phyloP scores from a whole-genome alignment of 2,113 vertebrate genomes.

The Urocolius indicus region DNA sequence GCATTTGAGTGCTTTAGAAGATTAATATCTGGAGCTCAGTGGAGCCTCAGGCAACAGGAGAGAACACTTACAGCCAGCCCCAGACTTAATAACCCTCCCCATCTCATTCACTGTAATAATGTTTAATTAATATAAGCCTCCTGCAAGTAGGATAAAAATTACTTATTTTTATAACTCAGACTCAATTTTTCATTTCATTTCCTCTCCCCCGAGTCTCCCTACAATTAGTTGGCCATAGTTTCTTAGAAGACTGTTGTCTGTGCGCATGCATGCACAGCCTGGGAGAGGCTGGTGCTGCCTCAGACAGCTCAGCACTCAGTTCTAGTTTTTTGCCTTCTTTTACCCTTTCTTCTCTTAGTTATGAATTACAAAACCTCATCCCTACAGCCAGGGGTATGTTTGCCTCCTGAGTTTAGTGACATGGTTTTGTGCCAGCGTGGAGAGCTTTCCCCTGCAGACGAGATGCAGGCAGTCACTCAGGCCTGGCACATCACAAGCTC shows the following conservation, averaged over 20 bases:
- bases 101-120: slow-evolving; percentile 78
- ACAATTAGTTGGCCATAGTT: slow-evolving; percentile 76
- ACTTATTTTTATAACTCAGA: slow-evolving; percentile 86
- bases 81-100: slow-evolving; percentile 76
- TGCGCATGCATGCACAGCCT: background rate
- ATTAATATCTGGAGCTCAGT: slow-evolving; percentile 77
- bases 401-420: background rate
- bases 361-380: background rate
- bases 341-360: background rate
- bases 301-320: background rate
- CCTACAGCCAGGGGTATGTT: background rate
- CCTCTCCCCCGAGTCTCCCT: slow-evolving; percentile 73
- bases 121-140: slow-evolving; percentile 88
- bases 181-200: slow-evolving; percentile 81
- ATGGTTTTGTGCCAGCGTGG: background rate
- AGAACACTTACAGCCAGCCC: slow-evolving; percentile 73
- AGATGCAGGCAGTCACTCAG: background rate
- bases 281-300: background rate
- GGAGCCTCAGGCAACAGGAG: slow-evolving; percentile 74
- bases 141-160: slow-evolving; percentile 78
- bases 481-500: rapidly evolving
- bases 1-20: slow-evolving; percentile 78
- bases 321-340: background rate
- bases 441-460: background rate
- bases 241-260: slow-evolving; percentile 25